Conservation (phyloP, 2,797 vertebrate genomes). For the Nyctibius grandis region DNA sequence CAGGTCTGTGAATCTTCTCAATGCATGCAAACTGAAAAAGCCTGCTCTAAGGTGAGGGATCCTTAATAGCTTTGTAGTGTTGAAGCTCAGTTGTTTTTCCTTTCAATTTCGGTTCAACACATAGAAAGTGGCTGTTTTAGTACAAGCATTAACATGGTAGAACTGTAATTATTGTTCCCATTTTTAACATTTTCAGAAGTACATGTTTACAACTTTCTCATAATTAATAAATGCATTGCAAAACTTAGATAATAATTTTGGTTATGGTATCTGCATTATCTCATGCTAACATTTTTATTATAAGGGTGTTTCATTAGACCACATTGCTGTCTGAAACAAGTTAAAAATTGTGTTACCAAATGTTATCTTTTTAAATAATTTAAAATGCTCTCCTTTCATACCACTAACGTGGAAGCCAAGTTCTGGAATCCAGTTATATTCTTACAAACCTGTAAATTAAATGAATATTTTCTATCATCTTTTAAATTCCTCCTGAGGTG, state of each 20-base stretch:
- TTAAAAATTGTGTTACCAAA: not conserved
- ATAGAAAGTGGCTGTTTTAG: not conserved
- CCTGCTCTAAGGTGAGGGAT: conserved; percentile 58
- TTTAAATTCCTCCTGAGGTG: not conserved
- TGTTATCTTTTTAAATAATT: not conserved
- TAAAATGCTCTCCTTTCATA: not conserved
- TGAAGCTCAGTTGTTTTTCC: not conserved
- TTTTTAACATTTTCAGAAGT: not conserved
- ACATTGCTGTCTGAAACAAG: not conserved
- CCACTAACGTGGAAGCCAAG: not conserved
- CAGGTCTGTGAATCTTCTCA: conserved; percentile 72
- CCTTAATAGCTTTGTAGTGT: conserved; percentile 1
- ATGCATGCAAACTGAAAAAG: conserved; percentile 65
- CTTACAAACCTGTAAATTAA: not conserved
- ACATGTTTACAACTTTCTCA: not conserved
- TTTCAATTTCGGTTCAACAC: not conserved
- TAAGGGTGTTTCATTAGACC: not conserved
- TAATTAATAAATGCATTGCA: not conserved
- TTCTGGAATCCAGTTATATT: not conserved
- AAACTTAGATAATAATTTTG: not conserved
- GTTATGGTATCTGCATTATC: not conserved
- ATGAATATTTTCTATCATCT: not conserved
- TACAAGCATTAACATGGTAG: not conserved
- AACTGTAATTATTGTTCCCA: not conserved
- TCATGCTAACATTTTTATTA: conserved; percentile 4